Evolutionary conservation across 2,113 vertebrate genomes (phyloP), one percentile per base, ranked within the genome.

Genomic region (Chloroceryle aenea): DNA sequence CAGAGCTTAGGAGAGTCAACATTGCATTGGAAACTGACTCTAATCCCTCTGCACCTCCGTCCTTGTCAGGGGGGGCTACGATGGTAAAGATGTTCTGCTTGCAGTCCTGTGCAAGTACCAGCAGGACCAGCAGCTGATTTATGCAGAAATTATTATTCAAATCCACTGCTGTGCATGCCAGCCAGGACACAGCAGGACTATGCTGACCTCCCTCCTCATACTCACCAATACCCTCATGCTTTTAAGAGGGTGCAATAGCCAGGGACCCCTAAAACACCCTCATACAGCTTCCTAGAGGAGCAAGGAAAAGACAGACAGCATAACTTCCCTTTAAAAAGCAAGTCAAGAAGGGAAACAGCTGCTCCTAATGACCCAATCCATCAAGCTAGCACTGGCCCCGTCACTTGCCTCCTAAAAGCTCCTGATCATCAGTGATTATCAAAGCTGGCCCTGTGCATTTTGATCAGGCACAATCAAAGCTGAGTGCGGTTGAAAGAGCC

Each of bases 381-480:
- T 96, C 89, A 93, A 79, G 66, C 14, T 4, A 87, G 71, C 42
- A 38, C 71, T 89, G 79, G 91, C 78, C 81, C 78, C 1, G 9
- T 91, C 91, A 85, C 89, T 96, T 75, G 71, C 87, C 69, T 95
- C 87, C 89, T 96, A 96, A 97, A 97, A 95, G 91, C 93, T 96
- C 87, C 89, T 79, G 94, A 94, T 96, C 81, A 82, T 93, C 91
- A 93, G 89, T 69, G 95, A 95, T 96, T 94, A 95, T 96, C 94
- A 94, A 63, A 81, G 34, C 87, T 87, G 87, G 71, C 87, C 78
- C 3, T 75, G 38, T 83, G 91, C 95, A 96, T 97, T 95, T 96
- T 97, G 82, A 95, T 97, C 94, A 94, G 63, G 50, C 91, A 93
- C 89, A 91, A 95, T 96, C 94, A 97, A 95, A 93, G 89, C 89